Conservation (phyloP, 2,113 vertebrate species). For the Campylomormyrus tamandua region DNA sequence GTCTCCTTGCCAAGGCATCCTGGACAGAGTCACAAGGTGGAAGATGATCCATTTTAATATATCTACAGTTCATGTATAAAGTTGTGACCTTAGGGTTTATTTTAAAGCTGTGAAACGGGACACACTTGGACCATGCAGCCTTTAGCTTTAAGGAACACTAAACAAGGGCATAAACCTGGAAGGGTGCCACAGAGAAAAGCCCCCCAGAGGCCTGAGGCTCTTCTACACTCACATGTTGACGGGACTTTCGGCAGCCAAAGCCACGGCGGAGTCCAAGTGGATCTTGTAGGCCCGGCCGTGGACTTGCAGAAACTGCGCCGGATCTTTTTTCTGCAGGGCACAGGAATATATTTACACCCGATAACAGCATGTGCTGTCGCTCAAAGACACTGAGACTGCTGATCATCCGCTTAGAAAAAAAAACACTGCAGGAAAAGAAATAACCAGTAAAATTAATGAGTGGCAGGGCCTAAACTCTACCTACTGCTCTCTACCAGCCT, state of each 20-base stretch:
- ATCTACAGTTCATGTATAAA: neutral
- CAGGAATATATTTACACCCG: neutral
- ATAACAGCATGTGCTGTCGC: no score
- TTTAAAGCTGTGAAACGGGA: neutral
- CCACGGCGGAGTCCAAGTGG: constrained; percentile 85
- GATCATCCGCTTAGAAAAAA: neutral
- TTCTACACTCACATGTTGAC: constrained; percentile 78
- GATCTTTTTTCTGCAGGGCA: constrained; percentile 80
- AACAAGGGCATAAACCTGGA: neutral
- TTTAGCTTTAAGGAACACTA: neutral
- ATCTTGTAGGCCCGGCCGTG: constrained; percentile 90
- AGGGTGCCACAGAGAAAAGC: neutral
- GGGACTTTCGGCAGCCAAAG: constrained; percentile 85
- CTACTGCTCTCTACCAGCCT: neutral
- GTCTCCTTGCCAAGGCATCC: constrained; percentile 98
- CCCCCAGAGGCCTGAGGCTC: neutral
- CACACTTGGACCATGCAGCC: neutral
- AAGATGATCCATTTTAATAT: neutral
- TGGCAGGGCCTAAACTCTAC: neutral
- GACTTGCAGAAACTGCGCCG: constrained; percentile 90
- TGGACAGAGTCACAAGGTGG: constrained; percentile 36
- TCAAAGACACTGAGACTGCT: neutral
- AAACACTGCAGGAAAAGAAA: neutral
- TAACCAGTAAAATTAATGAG: neutral
- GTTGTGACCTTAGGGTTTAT: neutral